Conservation (phyloP, 2,113 vertebrate genomes). For the Pterocles gutturalis region DNA sequence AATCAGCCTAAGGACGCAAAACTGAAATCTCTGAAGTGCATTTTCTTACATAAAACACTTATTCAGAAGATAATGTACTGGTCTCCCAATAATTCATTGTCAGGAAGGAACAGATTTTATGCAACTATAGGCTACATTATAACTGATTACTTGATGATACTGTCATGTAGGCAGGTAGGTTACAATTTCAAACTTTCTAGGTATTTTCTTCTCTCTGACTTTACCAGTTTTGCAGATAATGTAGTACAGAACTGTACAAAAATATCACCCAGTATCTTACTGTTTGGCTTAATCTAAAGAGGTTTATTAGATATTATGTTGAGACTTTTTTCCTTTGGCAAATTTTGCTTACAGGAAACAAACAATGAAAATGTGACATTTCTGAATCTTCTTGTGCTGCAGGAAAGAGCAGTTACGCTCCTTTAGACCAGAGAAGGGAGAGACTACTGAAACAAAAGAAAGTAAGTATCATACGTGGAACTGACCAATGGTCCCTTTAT, state of each 20-base stretch:
- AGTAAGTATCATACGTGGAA: not conserved
- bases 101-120: conserved; percentile 43
- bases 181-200: conserved; percentile 34
- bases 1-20: conserved; percentile 63
- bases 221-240: not conserved
- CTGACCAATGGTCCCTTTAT: not conserved
- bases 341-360: not conserved
- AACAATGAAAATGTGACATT: not conserved
- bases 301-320: not conserved
- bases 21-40: conserved; percentile 55
- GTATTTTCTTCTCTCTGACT: conserved; percentile 27
- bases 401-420: not conserved
- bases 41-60: conserved; percentile 67
- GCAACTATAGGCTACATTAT: conserved; percentile 8
- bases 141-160: conserved; percentile 21
- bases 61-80: conserved; percentile 58
- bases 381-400: not conserved
- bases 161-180: not conserved
- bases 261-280: not conserved
- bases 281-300: not conserved
- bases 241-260: not conserved
- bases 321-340: not conserved
- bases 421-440: not conserved
- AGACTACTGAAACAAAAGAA: not conserved
- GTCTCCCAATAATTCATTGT: conserved; percentile 42